phyloP scores from a whole-genome alignment of 2,797 vertebrate species.

The Xenops minutus region DNA sequence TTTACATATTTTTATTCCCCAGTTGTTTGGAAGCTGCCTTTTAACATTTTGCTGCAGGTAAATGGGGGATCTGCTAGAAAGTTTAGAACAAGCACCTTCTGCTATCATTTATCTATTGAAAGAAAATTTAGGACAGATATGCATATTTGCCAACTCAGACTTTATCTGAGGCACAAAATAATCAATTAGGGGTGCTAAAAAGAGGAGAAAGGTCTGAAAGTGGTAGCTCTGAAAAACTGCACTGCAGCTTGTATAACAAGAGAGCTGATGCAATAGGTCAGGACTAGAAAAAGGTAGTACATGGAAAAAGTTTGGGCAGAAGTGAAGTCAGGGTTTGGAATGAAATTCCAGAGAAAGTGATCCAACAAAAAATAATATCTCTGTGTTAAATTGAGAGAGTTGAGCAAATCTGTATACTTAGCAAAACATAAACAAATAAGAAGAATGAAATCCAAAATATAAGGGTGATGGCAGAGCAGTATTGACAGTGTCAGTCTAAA shows the following conservation, averaged over 20 bases:
- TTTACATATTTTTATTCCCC: neutral
- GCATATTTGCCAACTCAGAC: neutral
- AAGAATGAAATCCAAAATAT: neutral
- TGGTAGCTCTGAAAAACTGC: neutral
- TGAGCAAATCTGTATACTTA: neutral
- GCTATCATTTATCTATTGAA: neutral
- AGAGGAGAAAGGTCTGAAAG: neutral
- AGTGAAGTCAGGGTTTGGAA: neutral
- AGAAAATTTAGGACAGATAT: neutral
- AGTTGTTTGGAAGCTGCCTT: neutral
- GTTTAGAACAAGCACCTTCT: neutral
- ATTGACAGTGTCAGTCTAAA: neutral
- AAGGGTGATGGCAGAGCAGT: neutral
- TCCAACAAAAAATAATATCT: neutral
- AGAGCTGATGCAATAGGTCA: neutral
- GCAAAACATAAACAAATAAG: neutral
- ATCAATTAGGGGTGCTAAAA: neutral
- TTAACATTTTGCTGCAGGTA: neutral
- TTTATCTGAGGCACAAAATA: neutral
- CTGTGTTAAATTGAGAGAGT: neutral
- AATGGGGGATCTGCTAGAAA: neutral
- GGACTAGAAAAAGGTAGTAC: neutral
- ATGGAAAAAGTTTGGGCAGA: neutral
- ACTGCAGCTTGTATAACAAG: neutral
- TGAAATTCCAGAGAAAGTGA: neutral